phyloP scores from a whole-genome alignment of 2,113 vertebrate genomes.

The Grammomys surdaster region DNA sequence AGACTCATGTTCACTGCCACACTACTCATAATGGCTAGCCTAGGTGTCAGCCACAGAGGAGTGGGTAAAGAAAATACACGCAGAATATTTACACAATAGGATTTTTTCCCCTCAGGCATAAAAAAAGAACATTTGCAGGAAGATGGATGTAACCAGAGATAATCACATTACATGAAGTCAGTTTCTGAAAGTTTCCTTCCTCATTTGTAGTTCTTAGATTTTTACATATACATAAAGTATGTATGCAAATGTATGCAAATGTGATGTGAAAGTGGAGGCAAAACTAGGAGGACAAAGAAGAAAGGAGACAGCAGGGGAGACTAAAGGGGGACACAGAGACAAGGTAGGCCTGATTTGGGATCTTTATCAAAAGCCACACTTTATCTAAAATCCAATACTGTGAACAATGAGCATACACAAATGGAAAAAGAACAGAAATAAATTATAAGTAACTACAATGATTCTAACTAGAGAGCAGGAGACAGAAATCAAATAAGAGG shows the following conservation, averaged over 20 bases:
- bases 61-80: neutral
- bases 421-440: neutral
- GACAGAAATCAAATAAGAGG: neutral
- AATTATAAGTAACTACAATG: neutral
- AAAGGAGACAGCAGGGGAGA: neutral
- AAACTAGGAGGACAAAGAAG: neutral
- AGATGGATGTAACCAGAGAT: neutral
- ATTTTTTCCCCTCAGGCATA: neutral
- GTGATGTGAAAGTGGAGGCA: neutral
- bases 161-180: neutral
- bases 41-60: neutral
- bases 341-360: too few relatives aligned
- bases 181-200: neutral
- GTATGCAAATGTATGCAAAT: neutral
- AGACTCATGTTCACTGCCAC: neutral
- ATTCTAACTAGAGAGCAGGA: neutral
- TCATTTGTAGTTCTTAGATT: neutral
- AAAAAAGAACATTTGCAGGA: neutral
- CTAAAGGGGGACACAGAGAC: too few relatives aligned
- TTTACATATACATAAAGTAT: neutral
- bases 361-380: too few relatives aligned
- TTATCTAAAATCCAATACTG: too few relatives aligned
- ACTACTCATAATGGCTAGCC: neutral
- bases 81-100: neutral
- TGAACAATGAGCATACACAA: neutral